A percentile compares a stretch with the other conserved stretches of the same genome.
These are phyloP conservation scores for Phyto melanocephala DNA, from an alignment of 2,888 invertebrate species.

Conservation along the genomic window DNA sequence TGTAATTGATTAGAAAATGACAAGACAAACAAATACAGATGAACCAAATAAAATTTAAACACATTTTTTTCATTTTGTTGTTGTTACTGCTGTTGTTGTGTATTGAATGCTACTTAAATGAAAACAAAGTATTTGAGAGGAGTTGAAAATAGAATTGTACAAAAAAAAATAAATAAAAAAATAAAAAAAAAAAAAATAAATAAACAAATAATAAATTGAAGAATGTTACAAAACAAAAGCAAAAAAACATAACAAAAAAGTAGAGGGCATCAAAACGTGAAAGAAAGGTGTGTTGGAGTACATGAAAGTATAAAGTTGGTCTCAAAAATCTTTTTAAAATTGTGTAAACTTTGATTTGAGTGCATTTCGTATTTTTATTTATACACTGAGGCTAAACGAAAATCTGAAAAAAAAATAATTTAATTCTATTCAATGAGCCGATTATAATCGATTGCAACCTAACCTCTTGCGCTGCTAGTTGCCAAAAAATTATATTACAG, in stretches of 20 bases:
- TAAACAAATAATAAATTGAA: slow-evolving; percentile 46
- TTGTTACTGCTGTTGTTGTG: not conserved
- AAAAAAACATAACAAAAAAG: slow-evolving; percentile 7
- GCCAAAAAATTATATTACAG: no score
- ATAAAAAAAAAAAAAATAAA: slow-evolving; percentile 14
- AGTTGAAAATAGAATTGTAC: not conserved
- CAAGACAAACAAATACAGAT: slow-evolving; percentile 42
- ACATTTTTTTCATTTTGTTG: not conserved
- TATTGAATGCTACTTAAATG: slow-evolving; percentile 29
- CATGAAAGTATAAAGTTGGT: not conserved
- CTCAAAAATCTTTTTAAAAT: not conserved
- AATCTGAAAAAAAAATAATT: no score
- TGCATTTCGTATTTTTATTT: no score
- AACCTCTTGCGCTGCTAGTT: no score
- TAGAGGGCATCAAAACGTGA: not conserved
- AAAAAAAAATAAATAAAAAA: slow-evolving; percentile 2
- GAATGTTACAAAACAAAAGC: slow-evolving; percentile 49
- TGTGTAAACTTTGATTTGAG: no score
- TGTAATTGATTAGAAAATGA: slow-evolving; percentile 54
- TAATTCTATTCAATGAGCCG: no score
- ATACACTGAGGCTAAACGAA: no score
- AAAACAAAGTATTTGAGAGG: slow-evolving; percentile 20
- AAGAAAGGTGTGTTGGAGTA: slow-evolving; percentile 26
- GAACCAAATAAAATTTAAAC: slow-evolving; percentile 15
- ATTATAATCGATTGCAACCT: no score